Evolutionary conservation across 2,797 vertebrate species (phyloP), one percentile per base, ranked within the genome.

Genomic region (Bryconaethiops microstoma): DNA sequence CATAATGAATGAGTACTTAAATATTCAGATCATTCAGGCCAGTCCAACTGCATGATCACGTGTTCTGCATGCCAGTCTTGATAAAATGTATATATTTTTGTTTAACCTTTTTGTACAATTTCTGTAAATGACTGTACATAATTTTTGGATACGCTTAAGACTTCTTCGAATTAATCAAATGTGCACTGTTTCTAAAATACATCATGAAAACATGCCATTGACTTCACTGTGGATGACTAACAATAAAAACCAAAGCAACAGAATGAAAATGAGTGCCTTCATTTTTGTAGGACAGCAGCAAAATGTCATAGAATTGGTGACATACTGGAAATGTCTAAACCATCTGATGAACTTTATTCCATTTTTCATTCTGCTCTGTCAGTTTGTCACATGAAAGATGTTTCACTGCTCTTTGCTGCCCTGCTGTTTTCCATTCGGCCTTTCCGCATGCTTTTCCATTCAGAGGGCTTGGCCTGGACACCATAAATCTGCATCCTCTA

Each of bases 101-200:
- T 79, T 68, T 67, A n/a, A 17, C 76, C 77, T 76, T 67, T 81
- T 81, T 80, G 69, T 78, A 77, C 67, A 76, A 81, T 82, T 59
- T 77, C 40, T 90, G 84, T 89, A 86, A 79, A 90, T 88, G 77
- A 73, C 40, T 89, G 80, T 82, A 83, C 42, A 84, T 86, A 87
- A 45, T 78, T 84, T 82, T 88, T 65, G 60, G 83, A 74, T 82
- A 75, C 80, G 78, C 76, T 83, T 76, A 88, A 81, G 68, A 64
- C 78, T 74, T 77, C 55, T 57, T 73, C 13, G 55, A 35, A 72
- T 25, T 23, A 13, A 3, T 55, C 7, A 72, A 1, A 35, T 55
- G 54, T 35, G 19, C 25, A 80, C 68, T 64, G 70, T 23, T 23
- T n/a, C 14, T 64, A 57, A 57, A 19, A 73, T 83, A 35, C 2